Evolutionary conservation across 2,797 vertebrate genomes (phyloP), one percentile per base, ranked within the genome.

Genomic region (Moxostoma hubbsi): DNA sequence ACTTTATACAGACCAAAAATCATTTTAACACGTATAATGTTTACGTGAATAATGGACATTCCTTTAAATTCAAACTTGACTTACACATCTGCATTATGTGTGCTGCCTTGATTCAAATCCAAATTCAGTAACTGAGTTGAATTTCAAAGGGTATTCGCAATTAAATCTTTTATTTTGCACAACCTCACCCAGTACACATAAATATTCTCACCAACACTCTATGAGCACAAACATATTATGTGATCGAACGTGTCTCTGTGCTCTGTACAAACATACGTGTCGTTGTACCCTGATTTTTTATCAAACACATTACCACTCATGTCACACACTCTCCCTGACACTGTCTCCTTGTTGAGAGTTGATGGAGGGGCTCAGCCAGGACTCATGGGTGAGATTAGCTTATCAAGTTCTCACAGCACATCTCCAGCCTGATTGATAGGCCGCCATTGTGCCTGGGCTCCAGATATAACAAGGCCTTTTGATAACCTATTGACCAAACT

Each of bases 401-500:
- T 93, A 94, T 95, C 93, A 94, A 89, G 86, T 90, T 88, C 89
- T 88, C 89, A 82, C 86, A 86, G 89, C 89, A 91, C 64, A 76
- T 75, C 85, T 87, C 70, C 86, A 58, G 85, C 86, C 89, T 91
- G 91, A 94, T 94, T 93, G 89, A 94, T 94, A 89, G 84, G 83
- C 86, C 54, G 71, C 89, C 87, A 90, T 91, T 90, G 90, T 89
- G 88, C 83, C 82, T 57, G 79, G 72, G 88, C 90, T 83, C 83
- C 85, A 83, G 84, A 85, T 85, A 79, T 45, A 79, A 90, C 90
- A 91, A 93, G 90, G 90, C 92, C 91, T 91, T 90, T 89, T 87
- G 92, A 93, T 94, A 93, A 94, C 92, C 94, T 93, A 93, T 92
- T 87, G 93, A 93, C 91, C 82, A 13, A 75, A 79, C 61, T 75